phyloP scores from a whole-genome alignment of 2,797 vertebrate species.

The Uromys caudimaculatus region DNA sequence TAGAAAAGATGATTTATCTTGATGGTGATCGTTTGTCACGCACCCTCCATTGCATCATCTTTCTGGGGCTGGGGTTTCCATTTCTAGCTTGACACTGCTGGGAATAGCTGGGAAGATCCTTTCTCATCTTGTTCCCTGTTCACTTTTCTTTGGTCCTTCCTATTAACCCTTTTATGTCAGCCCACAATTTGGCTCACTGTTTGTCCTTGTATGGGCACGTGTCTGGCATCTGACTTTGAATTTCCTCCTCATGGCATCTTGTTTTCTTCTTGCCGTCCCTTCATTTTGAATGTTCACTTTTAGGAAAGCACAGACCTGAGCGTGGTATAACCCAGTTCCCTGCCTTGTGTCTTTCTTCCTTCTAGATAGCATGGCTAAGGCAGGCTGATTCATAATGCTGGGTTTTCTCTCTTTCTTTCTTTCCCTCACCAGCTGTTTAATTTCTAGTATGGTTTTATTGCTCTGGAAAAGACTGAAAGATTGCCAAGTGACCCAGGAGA shows the following conservation, averaged over 20 bases:
- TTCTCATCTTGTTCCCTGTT: background rate
- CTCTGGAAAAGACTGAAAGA: constrained; percentile 29
- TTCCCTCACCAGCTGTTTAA: background rate
- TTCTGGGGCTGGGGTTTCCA: constrained; percentile 1
- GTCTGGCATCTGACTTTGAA: background rate
- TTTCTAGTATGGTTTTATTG: constrained; percentile 51
- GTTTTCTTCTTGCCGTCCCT: background rate
- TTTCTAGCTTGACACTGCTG: background rate
- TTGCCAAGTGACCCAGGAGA: constrained; percentile 42
- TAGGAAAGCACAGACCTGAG: constrained; percentile 4
- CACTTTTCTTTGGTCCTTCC: constrained; percentile 6
- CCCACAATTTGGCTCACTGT: background rate
- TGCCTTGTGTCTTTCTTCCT: background rate
- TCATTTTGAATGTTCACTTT: background rate
- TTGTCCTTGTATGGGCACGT: background rate
- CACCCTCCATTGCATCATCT: constrained; percentile 3
- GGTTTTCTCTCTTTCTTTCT: background rate
- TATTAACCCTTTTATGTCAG: constrained; percentile 53
- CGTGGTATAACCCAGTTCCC: background rate
- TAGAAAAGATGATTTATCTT: constrained; percentile 78
- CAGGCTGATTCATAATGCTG: background rate
- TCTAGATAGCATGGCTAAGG: background rate
- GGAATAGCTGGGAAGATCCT: constrained; percentile 51
- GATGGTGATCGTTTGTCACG: constrained; percentile 62
- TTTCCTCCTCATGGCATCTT: background rate